Evolutionary conservation across 2,888 invertebrate species (phyloP).

Genomic region (Alsophila aescularia): DNA sequence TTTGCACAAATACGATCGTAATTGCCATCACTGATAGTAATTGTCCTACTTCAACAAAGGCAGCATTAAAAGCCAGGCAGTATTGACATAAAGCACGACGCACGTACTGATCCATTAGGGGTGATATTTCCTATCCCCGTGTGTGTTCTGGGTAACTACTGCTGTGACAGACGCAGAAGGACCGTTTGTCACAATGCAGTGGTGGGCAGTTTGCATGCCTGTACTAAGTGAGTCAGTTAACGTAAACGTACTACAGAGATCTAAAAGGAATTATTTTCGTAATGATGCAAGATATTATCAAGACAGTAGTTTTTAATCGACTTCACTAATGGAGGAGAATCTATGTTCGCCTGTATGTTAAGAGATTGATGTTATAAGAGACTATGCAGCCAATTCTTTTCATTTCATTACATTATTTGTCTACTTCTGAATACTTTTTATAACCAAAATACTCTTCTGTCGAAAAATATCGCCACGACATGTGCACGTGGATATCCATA

Average conservation of each 20-base stretch:
- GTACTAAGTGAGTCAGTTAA: neutral
- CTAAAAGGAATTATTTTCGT: neutral
- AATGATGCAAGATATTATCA: no score
- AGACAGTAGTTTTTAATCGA: no score
- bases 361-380: no score
- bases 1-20: constrained; percentile 51
- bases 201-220: neutral
- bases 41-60: constrained; percentile 71
- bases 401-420: no score
- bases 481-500: no score
- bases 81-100: constrained; percentile 71
- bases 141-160: constrained; percentile 15
- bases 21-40: constrained; percentile 63
- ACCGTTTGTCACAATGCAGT: constrained; percentile 7
- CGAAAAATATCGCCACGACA: no score
- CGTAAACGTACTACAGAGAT: no score
- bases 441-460: no score
- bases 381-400: no score
- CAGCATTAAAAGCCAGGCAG: constrained; percentile 66
- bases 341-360: no score
- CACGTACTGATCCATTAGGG: constrained; percentile 67
- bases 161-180: constrained; percentile 16
- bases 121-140: constrained; percentile 47
- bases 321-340: no score
- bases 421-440: no score